Evolutionary conservation across 1,140 invertebrate genomes (phyloP), one percentile per base, ranked within the genome.

Genomic region (Bombus turneri): DNA sequence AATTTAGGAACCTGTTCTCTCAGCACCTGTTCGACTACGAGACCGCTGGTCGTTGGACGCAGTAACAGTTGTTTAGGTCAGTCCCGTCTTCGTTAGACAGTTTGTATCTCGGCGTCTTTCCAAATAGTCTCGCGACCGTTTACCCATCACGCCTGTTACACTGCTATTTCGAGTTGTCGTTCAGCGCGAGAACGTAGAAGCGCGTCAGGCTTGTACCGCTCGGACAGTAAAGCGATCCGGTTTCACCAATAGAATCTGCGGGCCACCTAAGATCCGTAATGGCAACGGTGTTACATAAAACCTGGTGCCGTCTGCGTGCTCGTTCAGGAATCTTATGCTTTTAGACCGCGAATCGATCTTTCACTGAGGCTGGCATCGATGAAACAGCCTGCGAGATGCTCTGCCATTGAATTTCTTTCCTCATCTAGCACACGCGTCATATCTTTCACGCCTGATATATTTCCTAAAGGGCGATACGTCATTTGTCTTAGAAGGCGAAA

Each of bases 151-250:
- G 75, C 47, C 72, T 18, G 87, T 89, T 87, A 57, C 43, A 37
- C 79, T 74, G 80, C 90, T 87, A 83, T 73, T 66, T 83, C 72
- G 87, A 83, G 90, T 85, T 80, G 83, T 82, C 53, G 87, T 89
- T 79, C 69, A 59, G 77, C 62, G 73, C 77, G 47, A 53, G 47
- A 53, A 53, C 47, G 47, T 53, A 31, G 66, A 68, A 87, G 62
- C 81, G 53, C 81, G 83, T 78, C 31, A 72, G 39, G 57, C 68
- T 34, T 22, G 77, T 78, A 81, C 82, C 41, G 53, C 37, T 73
- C 53, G 77, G 59, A n/a, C 43, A 39, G 82, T 75, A 82, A 79
- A 88, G 43, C 87, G 75, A 83, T 88, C 81, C 87, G 15, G 78
- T 82, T 88, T 82, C 73, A 68, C 87, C 87, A 86, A 89, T 89